Evolutionary conservation across 2,797 vertebrate species (phyloP), one percentile per base, ranked within the genome.

Genomic region (Toxotes lorentzi): DNA sequence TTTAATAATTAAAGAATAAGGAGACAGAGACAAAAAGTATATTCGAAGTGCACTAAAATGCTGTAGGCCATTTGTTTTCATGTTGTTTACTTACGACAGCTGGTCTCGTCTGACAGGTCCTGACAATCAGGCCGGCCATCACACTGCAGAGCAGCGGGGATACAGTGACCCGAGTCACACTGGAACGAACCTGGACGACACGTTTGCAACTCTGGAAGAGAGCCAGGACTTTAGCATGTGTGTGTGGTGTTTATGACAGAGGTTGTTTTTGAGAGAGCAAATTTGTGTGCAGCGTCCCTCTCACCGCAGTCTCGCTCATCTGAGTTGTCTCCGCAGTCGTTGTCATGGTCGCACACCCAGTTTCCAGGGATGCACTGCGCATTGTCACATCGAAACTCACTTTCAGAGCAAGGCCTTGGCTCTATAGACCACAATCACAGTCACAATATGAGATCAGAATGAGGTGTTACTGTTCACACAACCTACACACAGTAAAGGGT

Each of bases 221-320:
- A 82, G 78, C 56, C 81, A 68, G 60, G 56, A 60, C 5, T 32
- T 45, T 50, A 45, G 34, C 7, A 5, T 27, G 47, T 60, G 43
- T 66, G 30, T 67, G 51, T 32, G 38, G 72, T 61, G 23, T 83
- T 78, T 62, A 30, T 17, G 23, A 63, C 61, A 12, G 34, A 51
- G 50, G 45, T 30, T 19, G 24, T 32, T 38, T 30, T 70, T 2
- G 40, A 62, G 27, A 10, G n/a, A 47, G 21, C 2, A 17, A 43
- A 27, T 34, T 38, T 73, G 34, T 50, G 47, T 38, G 67, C 13
- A 23, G 34, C 11, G 0, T 11, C 4, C 17, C 23, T 35, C 91
- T 88, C 72, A 95, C 94, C 94, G n/a, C 94, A 95, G 79, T 94
- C 94, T 53, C 92, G 88, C 65, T 95, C 93, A 1, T 95, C 94